Evolutionary conservation across 2,113 vertebrate genomes (phyloP).

Genomic region (Notiomystis cincta): DNA sequence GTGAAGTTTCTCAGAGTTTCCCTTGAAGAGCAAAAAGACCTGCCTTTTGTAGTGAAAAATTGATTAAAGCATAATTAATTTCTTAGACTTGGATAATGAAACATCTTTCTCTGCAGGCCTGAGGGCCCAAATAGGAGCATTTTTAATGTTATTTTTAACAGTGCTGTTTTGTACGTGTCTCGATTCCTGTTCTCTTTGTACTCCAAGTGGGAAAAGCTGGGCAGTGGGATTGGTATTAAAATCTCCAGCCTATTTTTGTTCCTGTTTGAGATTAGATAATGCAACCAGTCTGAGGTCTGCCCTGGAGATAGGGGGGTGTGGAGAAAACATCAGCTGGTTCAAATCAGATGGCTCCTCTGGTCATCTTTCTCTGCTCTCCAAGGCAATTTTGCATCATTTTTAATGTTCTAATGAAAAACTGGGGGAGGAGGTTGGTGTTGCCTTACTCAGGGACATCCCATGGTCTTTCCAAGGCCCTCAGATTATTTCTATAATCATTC

Average conservation of each 20-base stretch:
- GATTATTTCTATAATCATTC: background rate
- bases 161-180: background rate
- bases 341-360: background rate
- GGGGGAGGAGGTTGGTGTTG: background rate
- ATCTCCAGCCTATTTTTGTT: background rate
- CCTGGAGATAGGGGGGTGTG: background rate
- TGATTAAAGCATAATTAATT: background rate
- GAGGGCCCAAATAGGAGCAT: background rate
- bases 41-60: background rate
- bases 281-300: background rate
- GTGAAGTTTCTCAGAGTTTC: background rate
- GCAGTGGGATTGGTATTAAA: background rate
- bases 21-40: background rate
- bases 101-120: background rate
- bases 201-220: background rate
- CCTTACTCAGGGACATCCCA: background rate
- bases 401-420: background rate
- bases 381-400: background rate
- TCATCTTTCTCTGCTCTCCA: background rate
- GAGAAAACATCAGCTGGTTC: background rate
- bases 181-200: background rate
- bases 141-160: constrained; percentile 25
- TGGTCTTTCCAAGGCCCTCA: background rate
- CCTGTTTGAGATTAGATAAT: background rate
- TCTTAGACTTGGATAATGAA: background rate